Conservation (phyloP, 2,797 vertebrate genomes). For the Megalops cyprinoides region DNA sequence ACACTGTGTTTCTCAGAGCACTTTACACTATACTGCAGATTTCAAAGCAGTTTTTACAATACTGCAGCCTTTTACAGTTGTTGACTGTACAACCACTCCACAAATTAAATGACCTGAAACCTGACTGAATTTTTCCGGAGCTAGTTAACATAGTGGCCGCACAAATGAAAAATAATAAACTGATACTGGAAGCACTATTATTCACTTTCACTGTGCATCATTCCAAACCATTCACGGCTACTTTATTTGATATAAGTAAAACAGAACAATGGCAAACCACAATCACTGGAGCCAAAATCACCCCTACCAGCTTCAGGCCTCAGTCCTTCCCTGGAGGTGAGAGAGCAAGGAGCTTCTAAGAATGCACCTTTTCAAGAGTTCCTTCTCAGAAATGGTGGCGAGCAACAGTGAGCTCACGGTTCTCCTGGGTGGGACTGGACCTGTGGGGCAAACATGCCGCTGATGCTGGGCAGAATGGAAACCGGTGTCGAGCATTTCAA, state of each 20-base stretch:
- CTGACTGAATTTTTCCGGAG: too few relatives aligned
- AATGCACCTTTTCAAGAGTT: slow-evolving; percentile 2
- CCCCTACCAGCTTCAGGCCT: too few relatives aligned
- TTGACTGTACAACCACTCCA: too few relatives aligned
- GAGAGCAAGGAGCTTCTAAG: background rate
- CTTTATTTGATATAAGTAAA: background rate
- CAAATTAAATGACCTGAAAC: too few relatives aligned
- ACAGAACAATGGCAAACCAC: background rate
- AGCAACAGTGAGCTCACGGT: background rate
- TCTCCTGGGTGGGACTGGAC: background rate
- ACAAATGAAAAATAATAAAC: too few relatives aligned
- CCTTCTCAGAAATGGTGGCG: background rate
- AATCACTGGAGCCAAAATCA: background rate
- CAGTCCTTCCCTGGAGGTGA: background rate
- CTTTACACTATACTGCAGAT: background rate
- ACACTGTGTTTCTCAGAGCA: background rate
- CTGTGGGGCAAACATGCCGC: background rate
- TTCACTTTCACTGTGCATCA: too few relatives aligned
- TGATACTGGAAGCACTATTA: too few relatives aligned
- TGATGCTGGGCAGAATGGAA: background rate
- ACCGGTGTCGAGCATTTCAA: background rate
- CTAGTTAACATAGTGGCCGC: too few relatives aligned
- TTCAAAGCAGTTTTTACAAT: too few relatives aligned
- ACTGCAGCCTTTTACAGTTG: too few relatives aligned
- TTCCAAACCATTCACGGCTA: background rate